A percentile compares a stretch with the other conserved stretches of the same genome.
Evolutionary conservation across 2,888 invertebrate species (phyloP).

Genomic region (Stomorhina lunata): DNA sequence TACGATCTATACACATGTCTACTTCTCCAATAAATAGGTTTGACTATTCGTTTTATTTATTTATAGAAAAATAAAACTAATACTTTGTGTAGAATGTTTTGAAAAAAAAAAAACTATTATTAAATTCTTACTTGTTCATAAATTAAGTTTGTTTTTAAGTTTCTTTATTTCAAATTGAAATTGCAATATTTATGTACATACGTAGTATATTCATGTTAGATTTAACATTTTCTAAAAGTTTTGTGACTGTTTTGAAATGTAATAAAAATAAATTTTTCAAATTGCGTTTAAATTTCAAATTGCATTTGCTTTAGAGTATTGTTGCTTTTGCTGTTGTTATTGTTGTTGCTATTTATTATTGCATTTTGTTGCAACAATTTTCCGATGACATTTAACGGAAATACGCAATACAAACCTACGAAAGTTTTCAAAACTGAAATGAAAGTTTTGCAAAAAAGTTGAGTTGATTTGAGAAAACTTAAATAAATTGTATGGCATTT

Average conservation of each 20-base stretch:
- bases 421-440: not conserved
- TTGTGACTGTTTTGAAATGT: slow-evolving; percentile 52
- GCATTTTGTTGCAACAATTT: slow-evolving; percentile 52
- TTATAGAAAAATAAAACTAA: no score
- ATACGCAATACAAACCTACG: slow-evolving; percentile 78
- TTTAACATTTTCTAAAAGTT: slow-evolving; percentile 40
- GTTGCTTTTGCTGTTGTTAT: slow-evolving; percentile 15
- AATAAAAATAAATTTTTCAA: slow-evolving; percentile 20
- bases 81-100: no score
- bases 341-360: no score
- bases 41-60: no score
- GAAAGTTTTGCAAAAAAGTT: not conserved
- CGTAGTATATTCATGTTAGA: not conserved
- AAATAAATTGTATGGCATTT: not conserved
- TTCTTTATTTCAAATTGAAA: not conserved
- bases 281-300: slow-evolving; percentile 39
- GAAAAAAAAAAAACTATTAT: no score
- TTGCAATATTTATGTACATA: not conserved
- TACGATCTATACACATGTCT: not conserved
- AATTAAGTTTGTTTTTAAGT: no score
- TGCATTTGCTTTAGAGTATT: not conserved
- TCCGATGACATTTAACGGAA: slow-evolving; percentile 77
- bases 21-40: no score
- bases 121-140: no score
- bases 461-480: not conserved